Percentiles rank a stretch among this genome's conserved stretches.
phyloP scores from a whole-genome alignment of 1,140 invertebrate species.

The Lordiphosa stackelbergi region DNA sequence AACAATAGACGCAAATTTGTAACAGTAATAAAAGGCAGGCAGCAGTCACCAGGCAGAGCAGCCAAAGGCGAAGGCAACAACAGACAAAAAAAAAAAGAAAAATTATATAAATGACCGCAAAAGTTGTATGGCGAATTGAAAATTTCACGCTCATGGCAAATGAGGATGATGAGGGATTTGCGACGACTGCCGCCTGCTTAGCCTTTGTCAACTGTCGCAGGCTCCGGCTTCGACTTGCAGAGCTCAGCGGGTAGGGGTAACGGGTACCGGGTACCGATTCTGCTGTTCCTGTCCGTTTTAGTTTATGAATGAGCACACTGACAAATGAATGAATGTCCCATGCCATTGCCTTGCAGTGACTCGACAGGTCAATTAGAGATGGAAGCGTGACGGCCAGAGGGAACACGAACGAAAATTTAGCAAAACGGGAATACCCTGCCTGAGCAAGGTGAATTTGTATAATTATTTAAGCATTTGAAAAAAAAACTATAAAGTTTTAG shows the following conservation, averaged over 20 bases:
- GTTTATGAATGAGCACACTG: conserved; percentile 65
- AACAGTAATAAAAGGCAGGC: conserved; percentile 66
- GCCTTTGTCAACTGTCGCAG: conserved; percentile 69
- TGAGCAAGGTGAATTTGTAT: no score
- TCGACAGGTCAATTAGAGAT: conserved; percentile 35
- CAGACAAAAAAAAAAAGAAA: conserved; percentile 18
- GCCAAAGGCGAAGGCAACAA: conserved; percentile 5
- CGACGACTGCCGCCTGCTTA: conserved; percentile 51
- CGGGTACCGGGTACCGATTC: conserved; percentile 10
- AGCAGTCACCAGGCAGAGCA: conserved; percentile 4
- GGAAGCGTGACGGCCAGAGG: conserved; percentile 29
- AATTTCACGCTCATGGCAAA: conserved; percentile 64
- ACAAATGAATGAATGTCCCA: conserved; percentile 42
- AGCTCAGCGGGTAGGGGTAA: no score
- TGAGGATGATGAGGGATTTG: conserved; percentile 55
- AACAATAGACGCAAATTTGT: conserved; percentile 74
- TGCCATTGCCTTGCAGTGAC: conserved; percentile 8
- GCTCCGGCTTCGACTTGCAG: no score
- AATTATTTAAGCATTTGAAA: no score
- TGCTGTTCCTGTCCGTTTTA: conserved; percentile 31
- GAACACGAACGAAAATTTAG: neutral
- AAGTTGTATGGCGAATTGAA: conserved; percentile 67
- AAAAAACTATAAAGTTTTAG: no score
- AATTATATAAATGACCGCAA: conserved; percentile 63
- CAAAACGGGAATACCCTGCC: no score